Conservation (phyloP, 92 coral and sea anemone genomes). For the Porites lobata region DNA sequence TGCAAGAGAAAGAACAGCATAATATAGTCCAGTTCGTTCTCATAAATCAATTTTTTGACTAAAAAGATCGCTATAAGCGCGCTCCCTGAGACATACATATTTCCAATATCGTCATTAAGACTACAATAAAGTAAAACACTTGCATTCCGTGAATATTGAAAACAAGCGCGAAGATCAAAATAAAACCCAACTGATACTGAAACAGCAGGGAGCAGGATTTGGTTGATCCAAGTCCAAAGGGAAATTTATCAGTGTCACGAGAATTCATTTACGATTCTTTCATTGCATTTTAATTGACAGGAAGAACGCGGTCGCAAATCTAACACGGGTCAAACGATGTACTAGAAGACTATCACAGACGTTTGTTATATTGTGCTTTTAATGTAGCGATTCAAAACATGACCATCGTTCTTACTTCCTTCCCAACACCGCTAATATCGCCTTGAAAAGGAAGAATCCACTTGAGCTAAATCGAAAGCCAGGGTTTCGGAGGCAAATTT, state of each 20-base stretch:
- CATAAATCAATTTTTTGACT: too few relatives aligned
- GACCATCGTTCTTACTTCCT: not conserved
- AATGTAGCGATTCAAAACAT: not conserved
- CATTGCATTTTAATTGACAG: conserved; percentile 1
- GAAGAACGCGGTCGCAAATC: not conserved
- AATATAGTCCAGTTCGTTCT: too few relatives aligned
- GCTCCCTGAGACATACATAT: not conserved
- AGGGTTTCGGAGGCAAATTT: not conserved
- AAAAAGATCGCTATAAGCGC: too few relatives aligned
- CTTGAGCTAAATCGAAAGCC: not conserved
- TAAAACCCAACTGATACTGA: not conserved
- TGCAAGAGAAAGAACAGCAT: too few relatives aligned
- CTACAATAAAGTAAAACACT: not conserved
- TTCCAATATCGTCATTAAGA: not conserved
- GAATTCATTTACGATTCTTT: not conserved
- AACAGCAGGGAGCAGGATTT: conserved; percentile 5
- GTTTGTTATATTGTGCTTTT: not conserved
- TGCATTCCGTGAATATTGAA: conserved; percentile 12
- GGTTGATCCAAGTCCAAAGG: not conserved
- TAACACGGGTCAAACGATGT: not conserved
- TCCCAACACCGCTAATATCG: not conserved
- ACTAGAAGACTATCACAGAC: not conserved
- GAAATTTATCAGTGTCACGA: conserved; percentile 21
- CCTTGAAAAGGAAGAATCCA: not conserved
- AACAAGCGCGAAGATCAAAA: not conserved